Percentiles rank a stretch among this genome's conserved stretches.
phyloP scores from a whole-genome alignment of 2,888 invertebrate species.

The Aradus depressus region DNA sequence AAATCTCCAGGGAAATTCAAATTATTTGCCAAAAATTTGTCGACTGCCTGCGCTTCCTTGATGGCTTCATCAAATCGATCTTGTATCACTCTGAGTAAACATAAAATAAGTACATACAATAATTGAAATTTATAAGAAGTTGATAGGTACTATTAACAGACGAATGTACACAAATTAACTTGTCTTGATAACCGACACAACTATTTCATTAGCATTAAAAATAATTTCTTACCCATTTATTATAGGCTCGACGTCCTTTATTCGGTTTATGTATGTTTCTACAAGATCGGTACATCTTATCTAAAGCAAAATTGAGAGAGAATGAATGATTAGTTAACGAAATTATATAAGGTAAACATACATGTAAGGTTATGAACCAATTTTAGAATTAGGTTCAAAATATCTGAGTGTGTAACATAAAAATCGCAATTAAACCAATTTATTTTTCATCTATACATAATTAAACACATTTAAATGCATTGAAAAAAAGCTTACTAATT shows the following conservation, averaged over 20 bases:
- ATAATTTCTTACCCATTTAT: slow-evolving; percentile 47
- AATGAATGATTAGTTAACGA: too few species aligned
- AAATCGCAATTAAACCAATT: too few species aligned
- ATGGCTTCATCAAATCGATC: slow-evolving; percentile 68
- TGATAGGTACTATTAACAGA: not conserved
- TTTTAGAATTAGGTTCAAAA: too few species aligned
- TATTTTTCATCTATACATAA: too few species aligned
- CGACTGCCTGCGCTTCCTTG: slow-evolving; percentile 64
- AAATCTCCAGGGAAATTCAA: slow-evolving; percentile 36
- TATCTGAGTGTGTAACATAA: too few species aligned
- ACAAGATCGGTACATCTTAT: slow-evolving; percentile 60
- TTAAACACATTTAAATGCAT: too few species aligned
- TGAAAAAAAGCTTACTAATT: too few species aligned
- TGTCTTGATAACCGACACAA: not conserved
- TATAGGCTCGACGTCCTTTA: slow-evolving; percentile 67
- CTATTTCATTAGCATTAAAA: not conserved
- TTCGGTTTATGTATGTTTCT: slow-evolving; percentile 66
- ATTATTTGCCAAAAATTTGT: slow-evolving; percentile 50
- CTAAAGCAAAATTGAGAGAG: slow-evolving; percentile 42
- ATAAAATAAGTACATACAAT: not conserved
- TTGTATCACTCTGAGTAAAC: slow-evolving; percentile 51
- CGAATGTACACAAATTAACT: not conserved
- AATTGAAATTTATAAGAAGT: too few species aligned
- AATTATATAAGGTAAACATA: too few species aligned
- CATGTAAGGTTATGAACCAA: too few species aligned